Conservation (phyloP, 37 sponge, comb jelly and placozoan genomes). For the Eunapius fragilis region DNA sequence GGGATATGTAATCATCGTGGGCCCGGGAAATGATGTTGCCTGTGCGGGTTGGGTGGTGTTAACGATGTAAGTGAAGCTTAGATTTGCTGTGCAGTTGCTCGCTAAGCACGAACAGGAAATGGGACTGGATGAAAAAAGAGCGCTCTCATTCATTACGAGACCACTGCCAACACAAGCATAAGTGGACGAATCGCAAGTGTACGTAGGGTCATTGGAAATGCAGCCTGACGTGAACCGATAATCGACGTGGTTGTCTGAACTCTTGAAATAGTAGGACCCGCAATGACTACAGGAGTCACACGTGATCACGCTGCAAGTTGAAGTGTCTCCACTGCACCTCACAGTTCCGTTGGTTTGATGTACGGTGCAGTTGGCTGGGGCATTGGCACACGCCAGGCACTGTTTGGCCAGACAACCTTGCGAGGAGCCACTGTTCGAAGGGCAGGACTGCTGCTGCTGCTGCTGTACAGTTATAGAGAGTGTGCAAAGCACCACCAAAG, state of each 20-base stretch:
- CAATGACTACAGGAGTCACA: background rate
- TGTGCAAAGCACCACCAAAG: background rate
- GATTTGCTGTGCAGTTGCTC: background rate
- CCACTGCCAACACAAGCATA: background rate
- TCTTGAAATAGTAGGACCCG: background rate
- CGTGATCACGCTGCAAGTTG: background rate
- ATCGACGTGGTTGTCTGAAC: background rate
- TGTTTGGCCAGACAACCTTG: background rate
- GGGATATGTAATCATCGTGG: background rate
- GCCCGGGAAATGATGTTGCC: background rate
- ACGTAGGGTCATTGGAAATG: background rate
- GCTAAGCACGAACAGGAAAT: background rate
- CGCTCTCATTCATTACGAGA: background rate
- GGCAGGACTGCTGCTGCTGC: background rate
- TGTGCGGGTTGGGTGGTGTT: background rate
- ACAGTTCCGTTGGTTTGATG: background rate
- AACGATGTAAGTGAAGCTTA: background rate
- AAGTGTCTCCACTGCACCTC: background rate
- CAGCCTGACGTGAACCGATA: background rate
- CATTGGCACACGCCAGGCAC: background rate
- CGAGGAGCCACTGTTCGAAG: background rate
- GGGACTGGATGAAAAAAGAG: background rate
- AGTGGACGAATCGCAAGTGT: background rate
- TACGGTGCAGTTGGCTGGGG: background rate
- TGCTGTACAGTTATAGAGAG: background rate